A percentile compares a stretch with the other conserved stretches of the same genome.
These are phyloP conservation scores for Phymanthus crucifer DNA, from an alignment of 92 coral and sea anemone genomes.

Conservation along the genomic window DNA sequence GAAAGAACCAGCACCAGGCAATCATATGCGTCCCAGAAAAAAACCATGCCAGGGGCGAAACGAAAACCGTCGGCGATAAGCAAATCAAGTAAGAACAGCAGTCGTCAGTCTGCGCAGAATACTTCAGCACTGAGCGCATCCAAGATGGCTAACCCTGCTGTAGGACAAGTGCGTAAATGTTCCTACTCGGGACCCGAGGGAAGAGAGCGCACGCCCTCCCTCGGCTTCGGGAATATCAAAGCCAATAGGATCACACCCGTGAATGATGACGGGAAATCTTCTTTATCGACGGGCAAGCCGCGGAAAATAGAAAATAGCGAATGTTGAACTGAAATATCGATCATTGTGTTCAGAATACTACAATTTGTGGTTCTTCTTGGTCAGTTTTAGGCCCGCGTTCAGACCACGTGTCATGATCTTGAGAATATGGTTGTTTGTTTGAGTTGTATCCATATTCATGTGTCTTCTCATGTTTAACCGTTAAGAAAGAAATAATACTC, in stretches of 20 bases:
- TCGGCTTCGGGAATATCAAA: constrained; percentile 25
- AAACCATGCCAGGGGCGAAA: not conserved
- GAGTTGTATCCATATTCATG: too few species aligned
- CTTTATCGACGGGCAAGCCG: constrained; percentile 23
- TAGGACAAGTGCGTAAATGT: constrained; percentile 16
- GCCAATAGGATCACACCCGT: constrained; percentile 34
- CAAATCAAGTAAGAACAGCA: constrained; percentile 1
- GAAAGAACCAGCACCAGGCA: constrained; percentile 33
- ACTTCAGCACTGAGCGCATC: not conserved
- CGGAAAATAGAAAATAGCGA: constrained; percentile 5
- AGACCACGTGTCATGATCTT: too few species aligned
- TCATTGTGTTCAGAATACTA: too few species aligned
- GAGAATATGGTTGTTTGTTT: too few species aligned
- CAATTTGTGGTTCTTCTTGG: too few species aligned
- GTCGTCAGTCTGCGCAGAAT: not conserved
- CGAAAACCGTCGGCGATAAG: constrained; percentile 22
- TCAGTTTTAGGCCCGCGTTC: too few species aligned
- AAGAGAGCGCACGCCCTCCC: constrained; percentile 23
- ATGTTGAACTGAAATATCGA: not conserved
- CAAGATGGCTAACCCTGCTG: not conserved
- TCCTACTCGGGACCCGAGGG: constrained; percentile 31
- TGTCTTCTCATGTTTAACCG: too few species aligned
- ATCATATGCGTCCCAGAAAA: constrained; percentile 13
- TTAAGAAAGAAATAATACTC: too few species aligned
- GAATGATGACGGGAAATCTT: constrained; percentile 7